Conservation (phyloP, 2,888 invertebrate genomes). For the Phyto melanocephala region DNA sequence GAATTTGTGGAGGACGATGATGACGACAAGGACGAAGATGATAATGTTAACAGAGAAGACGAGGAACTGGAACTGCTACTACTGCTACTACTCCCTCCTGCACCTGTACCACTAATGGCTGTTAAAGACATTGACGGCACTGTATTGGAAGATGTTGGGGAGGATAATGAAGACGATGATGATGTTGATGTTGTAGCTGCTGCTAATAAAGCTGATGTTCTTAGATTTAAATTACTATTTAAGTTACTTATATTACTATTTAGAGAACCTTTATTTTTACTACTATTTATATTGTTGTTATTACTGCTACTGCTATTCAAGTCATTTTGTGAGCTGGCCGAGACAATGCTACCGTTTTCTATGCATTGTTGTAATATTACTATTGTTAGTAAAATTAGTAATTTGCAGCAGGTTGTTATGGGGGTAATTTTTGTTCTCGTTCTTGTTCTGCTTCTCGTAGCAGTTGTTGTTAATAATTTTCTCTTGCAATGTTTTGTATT, state of each 20-base stretch:
- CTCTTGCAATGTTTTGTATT: conserved; percentile 63
- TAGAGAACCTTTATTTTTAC: conserved; percentile 59
- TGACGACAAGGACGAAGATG: conserved; percentile 50
- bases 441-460: neutral
- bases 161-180: conserved; percentile 29
- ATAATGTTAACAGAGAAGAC: conserved; percentile 49
- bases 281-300: conserved; percentile 65
- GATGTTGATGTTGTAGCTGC: conserved; percentile 58
- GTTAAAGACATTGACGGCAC: conserved; percentile 52
- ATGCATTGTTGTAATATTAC: conserved; percentile 65
- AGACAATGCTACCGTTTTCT: conserved; percentile 68
- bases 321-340: conserved; percentile 30
- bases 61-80: conserved; percentile 66
- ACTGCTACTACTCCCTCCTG: conserved; percentile 42
- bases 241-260: conserved; percentile 53
- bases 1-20: conserved; percentile 38
- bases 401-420: conserved; percentile 32
- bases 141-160: conserved; percentile 31
- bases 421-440: neutral
- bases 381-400: conserved; percentile 48
- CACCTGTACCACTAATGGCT: conserved; percentile 7
- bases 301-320: conserved; percentile 40
- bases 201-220: conserved; percentile 61
- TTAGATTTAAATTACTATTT: conserved; percentile 62
- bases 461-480: conserved; percentile 25